Evolutionary conservation across 2,113 vertebrate species (phyloP), one percentile per base, ranked within the genome.

Genomic region (Psephotus haematonotus): DNA sequence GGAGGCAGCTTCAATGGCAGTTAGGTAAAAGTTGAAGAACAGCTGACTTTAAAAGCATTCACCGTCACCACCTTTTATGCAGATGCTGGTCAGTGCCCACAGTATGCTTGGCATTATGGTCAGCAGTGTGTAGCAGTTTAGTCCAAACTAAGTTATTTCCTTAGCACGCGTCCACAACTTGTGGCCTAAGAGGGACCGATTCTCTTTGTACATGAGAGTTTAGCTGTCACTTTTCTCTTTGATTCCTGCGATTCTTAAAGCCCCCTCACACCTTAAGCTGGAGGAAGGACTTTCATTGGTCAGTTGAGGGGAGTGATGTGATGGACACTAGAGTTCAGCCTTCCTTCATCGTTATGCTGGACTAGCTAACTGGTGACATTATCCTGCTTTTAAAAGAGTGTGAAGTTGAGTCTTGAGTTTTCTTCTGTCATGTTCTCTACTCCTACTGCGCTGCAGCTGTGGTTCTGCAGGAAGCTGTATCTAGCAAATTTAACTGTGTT

Each of bases 321-420:
- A 3, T 43, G 33, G 39, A 10, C 1, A 2, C 55, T 17, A 49
- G 23, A 12, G 27, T 64, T 76, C 62, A 62, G 25, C 41, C 70
- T 52, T 71, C 23, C 17, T 59, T 80, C 0, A 0, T 46, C 0
- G 0, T 71, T 68, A 1, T 49, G 13, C 44, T 77, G 53, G 17
- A 18, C 71, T 82, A 35, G 41, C 31, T 77, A 37, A 49, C 35
- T 57, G 46, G 10, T 67, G 41, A 35, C 10, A 3, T 41, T 25
- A 10, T n/a, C 29, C 25, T 84, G 2, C 3, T 65, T 71, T 35
- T 0, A 82, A 78, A 80, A 69, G 57, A 63, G 41, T 78, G 22
- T 16, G 6, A 59, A 55, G 16, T 50, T 33, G 43, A 9, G 11
- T 55, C 43, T 64, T 68, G 35, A 59, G 28, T 79, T 87, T 65